Conservation (phyloP, 2,113 vertebrate genomes). For the Butorides virescens region DNA sequence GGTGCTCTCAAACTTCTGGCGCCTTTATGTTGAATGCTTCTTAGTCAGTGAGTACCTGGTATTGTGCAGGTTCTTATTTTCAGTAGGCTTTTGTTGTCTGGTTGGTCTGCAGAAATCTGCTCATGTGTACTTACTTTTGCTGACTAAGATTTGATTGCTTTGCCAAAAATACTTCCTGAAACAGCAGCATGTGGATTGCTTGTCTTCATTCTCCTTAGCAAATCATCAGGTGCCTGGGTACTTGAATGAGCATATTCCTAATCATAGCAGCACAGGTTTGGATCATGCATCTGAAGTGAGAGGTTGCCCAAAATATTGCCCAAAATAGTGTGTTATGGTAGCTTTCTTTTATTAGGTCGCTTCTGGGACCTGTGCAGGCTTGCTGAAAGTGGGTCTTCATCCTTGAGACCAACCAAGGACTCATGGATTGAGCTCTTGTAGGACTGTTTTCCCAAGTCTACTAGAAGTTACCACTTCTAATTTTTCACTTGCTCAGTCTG, state of each 20-base stretch:
- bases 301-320: background rate
- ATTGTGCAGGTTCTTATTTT: background rate
- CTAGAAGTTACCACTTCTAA: background rate
- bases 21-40: background rate
- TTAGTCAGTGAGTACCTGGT: background rate
- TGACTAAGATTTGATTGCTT: background rate
- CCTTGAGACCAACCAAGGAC: background rate
- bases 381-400: background rate
- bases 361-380: background rate
- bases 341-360: background rate
- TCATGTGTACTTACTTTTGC: background rate
- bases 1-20: background rate
- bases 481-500: background rate
- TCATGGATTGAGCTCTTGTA: background rate
- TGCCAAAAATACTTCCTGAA: background rate
- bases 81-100: background rate
- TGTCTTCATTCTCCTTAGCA: background rate
- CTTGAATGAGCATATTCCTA: background rate
- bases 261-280: background rate
- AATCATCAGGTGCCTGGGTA: background rate
- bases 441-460: background rate
- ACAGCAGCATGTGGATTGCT: background rate
- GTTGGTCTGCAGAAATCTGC: background rate
- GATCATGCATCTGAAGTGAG: background rate
- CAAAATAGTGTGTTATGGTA: fast-evolving